Conservation (phyloP, 2,888 invertebrate species). For the Hermaeophaga mercurialis region DNA sequence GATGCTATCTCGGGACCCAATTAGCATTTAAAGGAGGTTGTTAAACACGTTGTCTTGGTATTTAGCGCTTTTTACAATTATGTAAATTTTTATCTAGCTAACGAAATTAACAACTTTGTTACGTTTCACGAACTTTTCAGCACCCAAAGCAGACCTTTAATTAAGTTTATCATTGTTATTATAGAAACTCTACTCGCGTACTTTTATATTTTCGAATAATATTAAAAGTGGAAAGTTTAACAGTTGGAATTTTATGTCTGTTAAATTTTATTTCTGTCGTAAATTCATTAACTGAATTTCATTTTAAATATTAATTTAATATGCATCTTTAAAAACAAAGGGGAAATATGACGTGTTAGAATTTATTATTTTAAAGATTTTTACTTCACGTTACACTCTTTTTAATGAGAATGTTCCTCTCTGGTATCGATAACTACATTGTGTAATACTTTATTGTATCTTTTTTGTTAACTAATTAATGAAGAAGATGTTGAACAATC, state of each 20-base stretch:
- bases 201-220: slow-evolving; percentile 38
- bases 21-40: slow-evolving; percentile 40
- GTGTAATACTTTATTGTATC: no score
- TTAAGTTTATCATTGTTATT: slow-evolving; percentile 40
- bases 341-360: no score
- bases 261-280: no score
- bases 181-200: slow-evolving; percentile 31
- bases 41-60: slow-evolving; percentile 37
- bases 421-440: no score
- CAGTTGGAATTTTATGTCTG: background rate
- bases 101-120: slow-evolving; percentile 40
- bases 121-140: slow-evolving; percentile 16
- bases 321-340: no score
- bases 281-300: no score
- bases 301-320: no score
- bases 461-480: no score
- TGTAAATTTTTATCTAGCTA: slow-evolving; percentile 42
- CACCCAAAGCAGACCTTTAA: slow-evolving; percentile 33
- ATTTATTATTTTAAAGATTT: no score
- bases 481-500: no score
- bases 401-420: no score
- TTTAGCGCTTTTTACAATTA: slow-evolving; percentile 41
- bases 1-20: slow-evolving; percentile 36
- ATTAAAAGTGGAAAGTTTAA: slow-evolving; percentile 32
- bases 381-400: no score